Evolutionary conservation across 1,140 invertebrate genomes (phyloP), one percentile per base, ranked within the genome.

Genomic region (Melanaphis sacchari): DNA sequence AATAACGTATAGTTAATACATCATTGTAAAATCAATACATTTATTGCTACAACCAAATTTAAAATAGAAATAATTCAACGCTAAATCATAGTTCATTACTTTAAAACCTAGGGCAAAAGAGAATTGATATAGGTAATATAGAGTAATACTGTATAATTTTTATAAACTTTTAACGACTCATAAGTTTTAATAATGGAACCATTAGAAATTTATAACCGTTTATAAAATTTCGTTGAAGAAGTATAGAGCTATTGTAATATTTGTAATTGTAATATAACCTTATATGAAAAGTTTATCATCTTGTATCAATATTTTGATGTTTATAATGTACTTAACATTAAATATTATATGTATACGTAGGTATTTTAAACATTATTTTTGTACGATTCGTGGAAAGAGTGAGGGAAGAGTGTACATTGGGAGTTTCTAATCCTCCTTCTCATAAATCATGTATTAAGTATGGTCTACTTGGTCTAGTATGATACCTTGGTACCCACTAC

Each of bases 391-490:
- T 43, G 46, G 1, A 22, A 38, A 26, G 88, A 8, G 11, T 46
- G 7, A 46, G 26, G 43, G 43, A 31, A 43, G 41, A 87, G 43
- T 59, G 22, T 11, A 4, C 22, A 22, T 54, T 26, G 21, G 49
- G 36, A 26, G n/a, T 36, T 38, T 11, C 49, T 40, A 54, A 90
- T 54, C n/a, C 46, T 54, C 88, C 88, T 36, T 54, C 88, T 40
- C 54, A 90, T 90, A 90, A 90, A 90, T 54, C 9, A 90, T 90
- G 88, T 49, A 90, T 54, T 85, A 40, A 38, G 11, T 38, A 40
- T 52, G 22, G 36, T 38, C 0, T 15, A 52, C n/a, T n/a, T 52
- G 24, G 22, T 24, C 22, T 52, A 52, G 43, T 43, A 31, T 31
- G 8, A 31, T 59, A 59, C 4, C n/a, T n/a, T n/a, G n/a, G n/a